Evolutionary conservation across 2,113 vertebrate species (phyloP), one percentile per base, ranked within the genome.

Genomic region (Dryoscopus gambensis): DNA sequence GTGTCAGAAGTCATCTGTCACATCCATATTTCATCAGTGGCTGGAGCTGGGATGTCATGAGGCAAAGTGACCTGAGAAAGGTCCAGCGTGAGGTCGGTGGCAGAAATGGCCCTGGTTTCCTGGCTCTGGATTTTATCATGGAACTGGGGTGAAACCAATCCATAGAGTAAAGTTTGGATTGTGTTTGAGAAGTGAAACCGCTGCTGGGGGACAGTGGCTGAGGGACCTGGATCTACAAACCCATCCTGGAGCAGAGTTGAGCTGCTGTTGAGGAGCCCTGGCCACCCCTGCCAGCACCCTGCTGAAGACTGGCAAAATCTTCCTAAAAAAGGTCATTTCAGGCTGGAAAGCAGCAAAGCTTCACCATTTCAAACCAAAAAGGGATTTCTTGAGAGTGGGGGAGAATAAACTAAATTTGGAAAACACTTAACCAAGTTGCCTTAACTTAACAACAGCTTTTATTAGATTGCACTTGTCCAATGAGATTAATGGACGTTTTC

Each of bases 401-500:
- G 39, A 11, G 4, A 52, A 80, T 10, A 69, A 75, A 76, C 94
- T 86, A 90, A 96, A 93, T 95, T 92, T 93, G 91, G 97, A 95
- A 94, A 97, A 83, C 64, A 44, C 76, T 85, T 71, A 70, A 87
- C 40, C 62, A 75, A 82, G 81, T 78, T 87, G 82, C 90, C 92
- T 97, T 64, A 96, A 92, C 93, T 95, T 95, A 94, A 87, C 92
- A 92, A 92, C 90, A 78, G 93, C 94, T 97, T 97, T 98, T 96
- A 97, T 97, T 97, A 97, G 96, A 83, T 90, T 87, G 94, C 85
- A 89, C 93, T 95, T 95, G 93, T 98, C 97, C 87, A 39, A 19
- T 0, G 85, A 98, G 98, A 98, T 98, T 97, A 97, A 98, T 97
- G 97, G 52, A 17, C 35, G 4, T 95, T 98, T 98, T 98, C 97